A percentile compares a stretch with the other conserved stretches of the same genome.
Evolutionary conservation across 64 coral and sea anemone genomes (phyloP).

Genomic region (Actinia tenebrosa): DNA sequence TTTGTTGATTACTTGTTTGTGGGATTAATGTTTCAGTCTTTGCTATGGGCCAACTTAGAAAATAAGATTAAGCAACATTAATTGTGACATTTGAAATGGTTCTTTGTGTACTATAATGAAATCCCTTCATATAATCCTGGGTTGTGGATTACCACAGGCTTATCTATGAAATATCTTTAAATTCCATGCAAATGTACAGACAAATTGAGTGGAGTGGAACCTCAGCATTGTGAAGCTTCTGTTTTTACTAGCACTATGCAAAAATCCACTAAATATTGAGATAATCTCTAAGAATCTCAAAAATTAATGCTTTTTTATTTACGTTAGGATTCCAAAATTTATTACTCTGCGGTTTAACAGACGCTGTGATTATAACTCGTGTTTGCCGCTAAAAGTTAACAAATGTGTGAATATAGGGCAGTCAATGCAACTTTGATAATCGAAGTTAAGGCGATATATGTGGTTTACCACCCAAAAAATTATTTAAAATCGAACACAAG

Average conservation of each 20-base stretch:
- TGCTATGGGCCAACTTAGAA: neutral
- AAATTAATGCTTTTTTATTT: neutral
- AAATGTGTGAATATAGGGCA: neutral
- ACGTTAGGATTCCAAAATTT: neutral
- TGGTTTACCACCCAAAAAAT: neutral
- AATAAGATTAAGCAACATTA: neutral
- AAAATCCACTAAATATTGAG: neutral
- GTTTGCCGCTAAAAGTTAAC: neutral
- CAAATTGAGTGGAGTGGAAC: neutral
- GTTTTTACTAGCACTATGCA: neutral
- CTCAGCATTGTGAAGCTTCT: neutral
- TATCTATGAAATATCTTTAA: neutral
- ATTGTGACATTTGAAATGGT: slow-evolving; percentile 6
- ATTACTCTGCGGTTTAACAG: neutral
- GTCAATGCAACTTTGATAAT: neutral
- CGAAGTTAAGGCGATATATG: neutral
- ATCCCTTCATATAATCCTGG: neutral
- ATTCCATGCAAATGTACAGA: slow-evolving; percentile 1
- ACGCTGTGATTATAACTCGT: neutral
- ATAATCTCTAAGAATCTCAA: neutral
- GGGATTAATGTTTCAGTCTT: neutral
- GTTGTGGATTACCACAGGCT: slow-evolving; percentile 6
- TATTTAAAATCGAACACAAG: no score
- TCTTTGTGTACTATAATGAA: neutral
- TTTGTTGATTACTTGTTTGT: neutral